Conservation (phyloP, 2,113 vertebrate genomes). For the Ramphastos sulfuratus region DNA sequence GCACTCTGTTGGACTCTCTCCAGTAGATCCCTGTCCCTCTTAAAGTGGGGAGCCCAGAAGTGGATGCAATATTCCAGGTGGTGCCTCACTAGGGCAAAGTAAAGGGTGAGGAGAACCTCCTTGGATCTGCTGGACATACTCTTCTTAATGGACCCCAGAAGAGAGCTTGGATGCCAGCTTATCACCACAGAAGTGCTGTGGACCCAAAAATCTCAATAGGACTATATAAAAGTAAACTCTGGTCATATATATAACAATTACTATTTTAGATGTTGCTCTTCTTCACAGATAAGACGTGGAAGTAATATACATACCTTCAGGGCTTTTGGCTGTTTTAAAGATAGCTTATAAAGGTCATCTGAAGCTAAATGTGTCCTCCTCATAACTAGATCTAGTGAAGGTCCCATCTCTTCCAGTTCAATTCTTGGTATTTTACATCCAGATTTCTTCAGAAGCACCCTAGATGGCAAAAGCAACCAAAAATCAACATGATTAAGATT, state of each 20-base stretch:
- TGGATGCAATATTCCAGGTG: too few relatives aligned
- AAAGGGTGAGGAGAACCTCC: too few relatives aligned
- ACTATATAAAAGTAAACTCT: not conserved
- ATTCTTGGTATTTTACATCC: slow-evolving; percentile 93
- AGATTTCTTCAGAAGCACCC: slow-evolving; percentile 93
- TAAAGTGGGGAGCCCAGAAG: too few relatives aligned
- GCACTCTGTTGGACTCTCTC: too few relatives aligned
- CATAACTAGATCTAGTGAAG: slow-evolving; percentile 87
- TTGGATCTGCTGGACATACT: too few relatives aligned
- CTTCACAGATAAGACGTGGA: not conserved
- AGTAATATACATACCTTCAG: slow-evolving; percentile 80
- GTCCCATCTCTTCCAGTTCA: slow-evolving; percentile 96
- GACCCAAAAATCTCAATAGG: not conserved
- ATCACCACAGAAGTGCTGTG: not conserved
- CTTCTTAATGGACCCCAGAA: not conserved
- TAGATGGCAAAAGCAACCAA: slow-evolving; percentile 41
- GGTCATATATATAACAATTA: not conserved
- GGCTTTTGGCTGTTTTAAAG: slow-evolving; percentile 87
- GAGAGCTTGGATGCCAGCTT: not conserved
- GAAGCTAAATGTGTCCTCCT: slow-evolving; percentile 93
- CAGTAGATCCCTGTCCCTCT: too few relatives aligned
- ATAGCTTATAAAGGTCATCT: slow-evolving; percentile 90
- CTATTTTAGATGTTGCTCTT: not conserved
- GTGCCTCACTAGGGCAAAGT: too few relatives aligned
- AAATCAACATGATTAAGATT: not conserved